A percentile compares a stretch with the other conserved stretches of the same genome.
phyloP scores from a whole-genome alignment of 2,888 invertebrate species.

The Spodoptera exigua region DNA sequence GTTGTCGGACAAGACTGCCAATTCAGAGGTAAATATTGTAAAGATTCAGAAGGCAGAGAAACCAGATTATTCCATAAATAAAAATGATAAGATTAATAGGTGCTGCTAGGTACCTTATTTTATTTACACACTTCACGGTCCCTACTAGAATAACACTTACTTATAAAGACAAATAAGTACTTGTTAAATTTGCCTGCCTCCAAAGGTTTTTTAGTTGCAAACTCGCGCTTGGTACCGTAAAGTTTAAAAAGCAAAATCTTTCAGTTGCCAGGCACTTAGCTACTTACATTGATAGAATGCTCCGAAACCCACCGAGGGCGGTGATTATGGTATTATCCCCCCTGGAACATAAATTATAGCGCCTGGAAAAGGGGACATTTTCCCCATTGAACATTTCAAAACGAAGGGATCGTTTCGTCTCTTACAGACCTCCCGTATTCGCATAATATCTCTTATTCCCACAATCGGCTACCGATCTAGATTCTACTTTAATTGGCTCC shows the following conservation, averaged over 20 bases:
- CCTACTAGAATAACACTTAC: no score
- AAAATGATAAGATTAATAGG: no score
- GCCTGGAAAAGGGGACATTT: conserved; percentile 30
- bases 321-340: conserved; percentile 45
- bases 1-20: conserved; percentile 98
- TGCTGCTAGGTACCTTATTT: no score
- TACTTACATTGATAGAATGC: conserved; percentile 13
- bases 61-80: no score
- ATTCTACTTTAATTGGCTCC: conserved; percentile 46
- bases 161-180: no score
- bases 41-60: no score
- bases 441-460: conserved; percentile 30
- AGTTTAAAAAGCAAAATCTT: conserved; percentile 14
- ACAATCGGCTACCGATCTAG: conserved; percentile 44
- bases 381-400: conserved; percentile 26
- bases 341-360: conserved; percentile 35
- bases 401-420: conserved; percentile 26
- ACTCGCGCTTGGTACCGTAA: not conserved
- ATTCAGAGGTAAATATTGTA: conserved; percentile 96
- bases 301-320: conserved; percentile 18
- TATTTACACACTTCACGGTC: no score
- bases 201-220: not conserved
- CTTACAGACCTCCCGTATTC: conserved; percentile 4
- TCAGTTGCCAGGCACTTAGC: not conserved
- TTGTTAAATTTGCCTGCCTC: no score